Base-by-base conservation (phyloP, 2,888 invertebrate species). In the Matsumyia berberina region DNA sequence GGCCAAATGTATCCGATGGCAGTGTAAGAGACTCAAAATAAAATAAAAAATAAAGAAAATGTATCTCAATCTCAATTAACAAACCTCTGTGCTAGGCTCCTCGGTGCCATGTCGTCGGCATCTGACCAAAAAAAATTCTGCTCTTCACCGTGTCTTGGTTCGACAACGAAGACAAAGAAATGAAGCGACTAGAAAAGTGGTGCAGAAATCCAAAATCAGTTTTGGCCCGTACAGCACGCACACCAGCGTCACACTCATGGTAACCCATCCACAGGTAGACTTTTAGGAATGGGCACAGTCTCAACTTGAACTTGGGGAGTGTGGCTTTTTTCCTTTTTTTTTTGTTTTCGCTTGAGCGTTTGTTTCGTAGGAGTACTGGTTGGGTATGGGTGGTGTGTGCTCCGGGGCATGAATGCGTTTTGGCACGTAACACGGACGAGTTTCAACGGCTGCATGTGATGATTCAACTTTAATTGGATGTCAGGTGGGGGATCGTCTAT, bases 61-160 rank as follows among this genome's bases (percentile, higher is more conserved):
- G 9, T 57, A 62, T 60, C 66, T 17, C 5, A 37, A 76, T 44
- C 60, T 12, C 11, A 37, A 57, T 57, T 62, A 51, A 69, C 57
- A 72, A 74, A 64, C 57, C 67, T 78, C 57, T 66, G 35, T 57
- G 44, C 31, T 76, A 39, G 46, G 66, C 78, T 78, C n/a, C n/a
- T 42, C 60, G 77, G 39, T 82, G 73, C 83, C 83, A 79, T 74
- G 55, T 69, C 73, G 62, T 53, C 17, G 78, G 67, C 53, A 73
- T 78, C 78, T 83, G 73, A 60, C 73, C 51, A 69, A 74, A 73
- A 73, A 44, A 9, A n/a, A n/a, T 17, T 29, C 33, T 42, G 33
- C 69, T 70, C 73, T 44, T 46, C 42, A 12, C 51, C 12, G 42
- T 29, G 31, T 57, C 46, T 24, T 35, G 49, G 39, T 62, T 83